Base-by-base conservation (phyloP, 2,797 vertebrate genomes). In the Phyllotis vaccarum region DNA sequence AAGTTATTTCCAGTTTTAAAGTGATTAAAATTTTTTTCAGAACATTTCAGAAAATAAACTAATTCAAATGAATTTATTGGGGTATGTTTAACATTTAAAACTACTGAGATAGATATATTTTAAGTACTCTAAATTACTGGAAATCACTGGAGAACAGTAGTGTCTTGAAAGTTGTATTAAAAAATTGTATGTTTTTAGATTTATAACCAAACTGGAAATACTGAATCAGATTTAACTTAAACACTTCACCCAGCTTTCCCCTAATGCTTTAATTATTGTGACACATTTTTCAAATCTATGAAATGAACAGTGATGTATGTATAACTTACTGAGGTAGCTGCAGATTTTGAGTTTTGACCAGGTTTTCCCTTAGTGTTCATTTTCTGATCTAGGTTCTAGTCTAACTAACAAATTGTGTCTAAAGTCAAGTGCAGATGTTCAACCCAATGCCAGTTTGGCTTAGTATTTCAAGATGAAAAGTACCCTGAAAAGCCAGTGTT, bases 1-100 rank as follows among this genome's bases (percentile, higher is more conserved):
- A 79, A 49, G 68, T 91, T 34, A 62, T 97, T 97, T 97, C 81
- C 60, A 31, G 49, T 9, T 88, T 93, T 34, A 95, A 56, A 90
- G 37, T 96, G 62, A 75, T 79, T 80, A 12, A 93, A 54, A 79
- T 2, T 70, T 82, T 76, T 90, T 85, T 79, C 31, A 31, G 60
- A 85, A 40, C 37, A 89, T 81, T 76, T 76, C 34, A 81, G 46
- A 80, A 95, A 94, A 92, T 89, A 52, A 86, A 54, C 64, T 58
- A 79, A 80, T 70, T 75, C 54, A 86, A 31, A 24, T 92, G 81
- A 90, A 83, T 68, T 93, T 16, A 27, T 90, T 81, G 56, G 78
- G 22, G 3, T 82, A 74, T 60, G 74, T 58, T 75, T 37, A 2
- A 29, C 37, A 46, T 37, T 89, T 91, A 70, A 64, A 94, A 86